Evolutionary conservation across 2,113 vertebrate genomes (phyloP), one percentile per base, ranked within the genome.

Genomic region (Urocynchramus pylzowi): DNA sequence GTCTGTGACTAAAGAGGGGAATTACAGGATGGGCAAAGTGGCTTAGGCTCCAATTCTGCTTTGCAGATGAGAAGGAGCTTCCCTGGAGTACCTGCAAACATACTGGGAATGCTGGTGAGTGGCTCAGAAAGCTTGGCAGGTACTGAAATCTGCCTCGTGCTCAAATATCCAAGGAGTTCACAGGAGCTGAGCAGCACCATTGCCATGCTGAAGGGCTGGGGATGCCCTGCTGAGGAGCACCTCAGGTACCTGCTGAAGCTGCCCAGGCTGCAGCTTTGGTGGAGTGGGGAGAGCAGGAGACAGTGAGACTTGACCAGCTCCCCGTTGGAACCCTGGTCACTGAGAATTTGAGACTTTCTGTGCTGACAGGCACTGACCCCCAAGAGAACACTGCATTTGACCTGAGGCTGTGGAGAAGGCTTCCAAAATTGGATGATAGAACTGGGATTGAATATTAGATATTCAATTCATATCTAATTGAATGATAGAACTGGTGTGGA

Each of bases 281-380:
- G 31, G 73, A 54, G 13, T 5, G 10, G 67, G 19, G 49, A 17
- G 39, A 39, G 24, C 44, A 59, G 50, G 56, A 49, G 39, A 78
- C 80, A 70, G 27, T 0, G 0, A 59, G 35, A 42, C 22, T 13
- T 0, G 56, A 57, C 56, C 56, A 24, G 47, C 22, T 23, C 53
- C 53, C 11, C 53, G 8, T 2, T 54, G 30, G 53, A 54, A 54
- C 30, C 7, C 30, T 54, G 11, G 30, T 13, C 20, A 6, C 52
- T 31, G 52, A 53, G 52, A 53, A 53, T 31, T 53, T 30, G 2
- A 23, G 54, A 35, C 14, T n/a, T 57, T 57, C 56, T 57, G 33
- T 60, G 35, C 57, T 60, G 57, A 11, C 35, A 37, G 57, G 35
- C 57, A 18, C 23, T 60, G 57, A 37, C 16, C 23, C 24, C 2